Evolutionary conservation across 2,797 vertebrate species (phyloP), one percentile per base, ranked within the genome.

Genomic region (Gymnopithys bicolor): DNA sequence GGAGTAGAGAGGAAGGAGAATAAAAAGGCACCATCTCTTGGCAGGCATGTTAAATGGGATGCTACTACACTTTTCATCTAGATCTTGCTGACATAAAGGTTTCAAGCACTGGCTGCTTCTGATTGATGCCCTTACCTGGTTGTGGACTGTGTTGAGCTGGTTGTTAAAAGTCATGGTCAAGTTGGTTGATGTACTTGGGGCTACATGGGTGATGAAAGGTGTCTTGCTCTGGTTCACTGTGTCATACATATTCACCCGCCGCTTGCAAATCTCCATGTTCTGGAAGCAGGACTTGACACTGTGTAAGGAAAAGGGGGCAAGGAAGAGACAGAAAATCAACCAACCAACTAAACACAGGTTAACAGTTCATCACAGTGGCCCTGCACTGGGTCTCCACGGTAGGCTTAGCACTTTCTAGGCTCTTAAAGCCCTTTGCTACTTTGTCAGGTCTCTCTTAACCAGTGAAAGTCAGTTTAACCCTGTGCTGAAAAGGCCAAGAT

Each of bases 101-200:
- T 80, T 60, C 53, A n/a, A 91, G 63, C 37, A 21, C 28, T 48
- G n/a, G 13, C 63, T 77, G 66, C 39, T 84, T 37, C 77, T 92
- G 45, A 84, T 73, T 3, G 35, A 64, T 73, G 73, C 6, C 52
- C 97, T 97, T 79, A 99, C 98, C 98, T 99, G 98, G 97, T 98
- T 98, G 98, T 99, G 99, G 97, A 99, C 99, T 97, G 99, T 99
- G 98, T 99, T 99, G 90, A 99, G 99, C 98, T 99, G 99, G 98
- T 99, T 99, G 98, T 99, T 99, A 98, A 99, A 99, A 97, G 99
- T 99, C 99, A 99, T 99, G 97, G 99, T 99, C 98, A 99, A 98
- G 98, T 99, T 99, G 97, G 98, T 99, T 39, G 99, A 99, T 60
- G 99, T 99, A 98, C 98, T 99, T 90, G 99, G 99, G 97, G 99